A percentile compares a stretch with the other conserved stretches of the same genome.
Conservation (phyloP, 2,797 vertebrate species). For the Sebastes taczanowskii region DNA sequence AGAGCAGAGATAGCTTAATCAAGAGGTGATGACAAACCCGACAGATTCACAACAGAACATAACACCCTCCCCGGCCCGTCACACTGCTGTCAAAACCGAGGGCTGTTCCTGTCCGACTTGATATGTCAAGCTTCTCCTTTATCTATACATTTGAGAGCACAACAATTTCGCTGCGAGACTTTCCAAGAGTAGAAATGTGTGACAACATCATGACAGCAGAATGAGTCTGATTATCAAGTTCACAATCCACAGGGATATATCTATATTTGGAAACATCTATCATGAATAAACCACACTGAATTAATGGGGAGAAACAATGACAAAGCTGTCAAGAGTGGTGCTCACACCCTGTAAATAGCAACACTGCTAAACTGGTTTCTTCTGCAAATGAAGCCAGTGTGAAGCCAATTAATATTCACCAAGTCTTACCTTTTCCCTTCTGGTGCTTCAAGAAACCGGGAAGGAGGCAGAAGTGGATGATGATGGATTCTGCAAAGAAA, state of each 20-base stretch:
- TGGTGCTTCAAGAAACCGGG: background rate
- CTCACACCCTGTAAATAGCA: slow-evolving; percentile 40
- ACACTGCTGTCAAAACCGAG: slow-evolving; percentile 50
- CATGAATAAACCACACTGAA: slow-evolving; percentile 32
- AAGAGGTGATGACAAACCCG: slow-evolving; percentile 67
- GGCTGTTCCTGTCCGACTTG: slow-evolving; percentile 59
- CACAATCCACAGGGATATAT: slow-evolving; percentile 1
- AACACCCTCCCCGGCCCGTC: slow-evolving; percentile 49
- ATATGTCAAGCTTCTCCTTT: slow-evolving; percentile 33
- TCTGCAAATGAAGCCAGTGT: slow-evolving; percentile 20
- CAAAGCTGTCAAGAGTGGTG: background rate
- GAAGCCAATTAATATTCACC: background rate
- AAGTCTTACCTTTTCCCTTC: background rate
- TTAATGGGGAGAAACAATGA: slow-evolving; percentile 20
- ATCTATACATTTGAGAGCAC: background rate
- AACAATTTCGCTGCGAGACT: background rate
- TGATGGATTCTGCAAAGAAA: slow-evolving; percentile 40
- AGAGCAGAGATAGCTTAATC: slow-evolving; percentile 59
- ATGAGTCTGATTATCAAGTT: background rate
- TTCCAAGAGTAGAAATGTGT: background rate
- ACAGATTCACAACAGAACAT: slow-evolving; percentile 51
- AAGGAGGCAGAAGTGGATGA: background rate
- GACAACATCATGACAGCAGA: background rate
- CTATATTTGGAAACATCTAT: slow-evolving; percentile 16
- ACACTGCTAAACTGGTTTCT: background rate